Evolutionary conservation across 2,797 vertebrate genomes (phyloP), one percentile per base, ranked within the genome.

Genomic region (Xyrichtys novacula): DNA sequence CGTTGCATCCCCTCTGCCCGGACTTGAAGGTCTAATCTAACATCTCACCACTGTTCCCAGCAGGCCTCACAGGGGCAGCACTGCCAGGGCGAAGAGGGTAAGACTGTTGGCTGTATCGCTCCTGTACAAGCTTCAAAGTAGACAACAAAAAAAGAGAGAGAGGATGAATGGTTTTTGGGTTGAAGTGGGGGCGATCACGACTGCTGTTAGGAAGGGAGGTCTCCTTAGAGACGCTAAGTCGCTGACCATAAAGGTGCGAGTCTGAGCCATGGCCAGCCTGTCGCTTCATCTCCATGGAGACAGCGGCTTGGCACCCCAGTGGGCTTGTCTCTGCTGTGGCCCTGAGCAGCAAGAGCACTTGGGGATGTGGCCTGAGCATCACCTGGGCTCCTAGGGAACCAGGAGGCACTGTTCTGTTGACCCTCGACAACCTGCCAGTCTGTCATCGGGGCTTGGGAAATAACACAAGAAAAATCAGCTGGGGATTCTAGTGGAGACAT

Each of bases 241-340:
- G 89, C 91, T 95, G 93, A 95, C 94, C 94, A 94, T 91, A 91
- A 93, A 96, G 94, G 93, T 94, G 93, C 92, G 92, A 96, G 94
- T 90, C 90, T 89, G 92, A 90, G 85, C 87, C 78, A 78, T 49
- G 88, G 93, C 91, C 86, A 88, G 93, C 91, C 94, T 90, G 91
- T 92, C 93, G 83, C 92, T 89, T 84, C 66, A 71, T 91, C 90
- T 94, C 93, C 88, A 88, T 88, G 85, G 91, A 93, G 90, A 90
- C 85, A 39, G 60, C 49, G 57, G 86, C 76, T n/a, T 57, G 64
- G 78, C 81, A 83, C 82, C 85, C 88, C 85, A 78, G 69, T 67
- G 87, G 91, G 86, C 87, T 88, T 88, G 85, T 88, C 83, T 90
- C 82, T 80, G 74, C 77, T 73, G 74, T 87, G 87, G 84, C 86